Base-by-base conservation (phyloP, 2,888 invertebrate genomes). In the Callinectes sapidus region DNA sequence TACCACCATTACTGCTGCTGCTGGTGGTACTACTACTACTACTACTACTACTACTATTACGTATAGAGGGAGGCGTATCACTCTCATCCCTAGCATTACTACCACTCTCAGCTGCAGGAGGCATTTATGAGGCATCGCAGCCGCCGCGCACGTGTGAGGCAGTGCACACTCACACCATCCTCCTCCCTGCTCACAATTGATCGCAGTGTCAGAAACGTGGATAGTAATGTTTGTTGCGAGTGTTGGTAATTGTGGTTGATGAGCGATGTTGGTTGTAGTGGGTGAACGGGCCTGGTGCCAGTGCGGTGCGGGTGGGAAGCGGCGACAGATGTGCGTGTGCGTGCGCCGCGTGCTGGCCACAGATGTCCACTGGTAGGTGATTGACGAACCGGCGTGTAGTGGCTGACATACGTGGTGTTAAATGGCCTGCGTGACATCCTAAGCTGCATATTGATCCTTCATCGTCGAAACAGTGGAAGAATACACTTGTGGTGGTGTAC, bases 311-410 rank as follows among this genome's bases (percentile, higher is more conserved):
- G 87, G 92, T 90, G 92, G 90, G 90, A 88, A 90, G 88, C 90
- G 90, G 90, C 90, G 92, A 92, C 92, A 92, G 90, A 92, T 92
- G 92, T 92, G 92, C 90, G 91, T 91, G 89, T 81, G 88, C 89
- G 88, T 88, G 88, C 81, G 89, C 81, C 81, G 81, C 81, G 81
- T 81, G 81, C 35, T 28, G 81, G 35, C 81, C 81, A 35, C 81
- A 81, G 81, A 81, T 81, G 81, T 81, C 35, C 35, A 35, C 81
- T 81, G 81, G 81, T 81, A 28, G 81, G 81, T 81, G 81, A 81
- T 32, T 81, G 13, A 81, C 35, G 81, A 35, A 18, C 14, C 35
- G 13, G 71, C 71, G 28, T 81, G 81, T 81, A 14, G 13, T 71
- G 71, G 14, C 14, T 16, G 13, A 35, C 18, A 8, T 81, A 35